A percentile compares a stretch with the other conserved stretches of the same genome.
Evolutionary conservation across 2,113 vertebrate species (phyloP).

Genomic region (Upupa epops): DNA sequence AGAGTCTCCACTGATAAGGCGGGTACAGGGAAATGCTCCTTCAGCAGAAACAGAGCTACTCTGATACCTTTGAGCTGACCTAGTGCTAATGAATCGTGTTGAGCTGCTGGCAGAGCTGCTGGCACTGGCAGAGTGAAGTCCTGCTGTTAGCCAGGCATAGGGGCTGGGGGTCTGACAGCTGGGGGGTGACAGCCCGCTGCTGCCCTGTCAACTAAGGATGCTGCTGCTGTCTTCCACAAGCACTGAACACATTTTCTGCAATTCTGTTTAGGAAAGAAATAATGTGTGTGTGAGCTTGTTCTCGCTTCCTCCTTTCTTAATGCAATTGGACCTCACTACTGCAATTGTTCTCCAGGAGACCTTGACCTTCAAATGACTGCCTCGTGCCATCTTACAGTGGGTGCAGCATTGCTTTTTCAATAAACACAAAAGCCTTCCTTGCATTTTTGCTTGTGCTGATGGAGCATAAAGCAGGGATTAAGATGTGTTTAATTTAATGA

Average conservation of each 20-base stretch:
- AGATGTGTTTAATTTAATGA: conserved; percentile 25
- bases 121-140: neutral
- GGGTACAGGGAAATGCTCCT: neutral
- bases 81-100: neutral
- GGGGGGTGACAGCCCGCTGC: neutral
- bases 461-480: neutral
- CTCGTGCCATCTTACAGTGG: neutral
- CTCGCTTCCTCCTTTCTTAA: neutral
- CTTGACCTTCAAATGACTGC: conserved; percentile 17
- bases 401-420: neutral
- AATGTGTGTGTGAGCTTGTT: neutral
- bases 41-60: neutral
- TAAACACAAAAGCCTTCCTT: neutral
- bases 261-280: neutral
- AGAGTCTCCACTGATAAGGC: too few species aligned
- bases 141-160: neutral
- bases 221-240: neutral
- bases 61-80: neutral
- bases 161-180: neutral
- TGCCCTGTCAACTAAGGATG: neutral
- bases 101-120: neutral
- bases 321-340: neutral
- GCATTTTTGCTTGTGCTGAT: neutral
- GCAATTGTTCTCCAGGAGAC: neutral
- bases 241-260: neutral